Base-by-base conservation (phyloP, 2,113 vertebrate species). In the Solenodon paradoxus region DNA sequence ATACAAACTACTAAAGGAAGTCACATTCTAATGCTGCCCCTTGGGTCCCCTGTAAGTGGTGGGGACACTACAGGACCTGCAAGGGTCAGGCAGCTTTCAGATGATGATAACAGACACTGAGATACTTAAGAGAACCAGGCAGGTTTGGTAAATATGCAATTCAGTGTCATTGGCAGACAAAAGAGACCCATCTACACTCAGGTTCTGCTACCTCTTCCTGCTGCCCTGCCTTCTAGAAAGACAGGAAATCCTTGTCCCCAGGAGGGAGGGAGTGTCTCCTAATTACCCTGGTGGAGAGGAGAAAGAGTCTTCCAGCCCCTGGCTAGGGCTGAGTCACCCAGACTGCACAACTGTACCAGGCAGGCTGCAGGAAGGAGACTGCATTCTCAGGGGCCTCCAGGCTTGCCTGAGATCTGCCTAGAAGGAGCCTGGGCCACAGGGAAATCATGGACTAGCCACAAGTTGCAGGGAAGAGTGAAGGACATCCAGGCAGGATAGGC, bases 1-100 rank as follows among this genome's bases (percentile, higher is more conserved):
- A 55, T 72, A 47, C 47, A 74, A 57, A 42, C 12, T 16, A 9
- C 47, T 66, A 5, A 85, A 55, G 64, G 35, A 79, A 83, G 35
- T 47, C 24, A n/a, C 24, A 53, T 51, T 57, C 42, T 28, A 24
- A 22, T 20, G 7, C 0, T 22, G 5, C 9, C 3, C 68, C 32
- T 17, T 20, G 55, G 19, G 4, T 26, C 64, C n/a, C 35, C 22
- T 51, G 7, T 35, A 15, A 59, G 30, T 28, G 24, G 20, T 7
- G 24, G 2, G 10, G 24, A 53, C 35, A 40, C 45, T 20, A 2
- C 0, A 0, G 15, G 19, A 19, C 7, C 3, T 17, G 16, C 0
- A 8, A 32, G 10, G 9, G 10, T 47, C 32, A 8, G 53, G 22
- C 7, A 28, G 38, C 30, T 42, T 40, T 30, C 6, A 19, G 24